These are phyloP conservation scores for Mesoligia furuncula DNA, from an alignment of 2,888 invertebrate genomes.

Conservation along the genomic window DNA sequence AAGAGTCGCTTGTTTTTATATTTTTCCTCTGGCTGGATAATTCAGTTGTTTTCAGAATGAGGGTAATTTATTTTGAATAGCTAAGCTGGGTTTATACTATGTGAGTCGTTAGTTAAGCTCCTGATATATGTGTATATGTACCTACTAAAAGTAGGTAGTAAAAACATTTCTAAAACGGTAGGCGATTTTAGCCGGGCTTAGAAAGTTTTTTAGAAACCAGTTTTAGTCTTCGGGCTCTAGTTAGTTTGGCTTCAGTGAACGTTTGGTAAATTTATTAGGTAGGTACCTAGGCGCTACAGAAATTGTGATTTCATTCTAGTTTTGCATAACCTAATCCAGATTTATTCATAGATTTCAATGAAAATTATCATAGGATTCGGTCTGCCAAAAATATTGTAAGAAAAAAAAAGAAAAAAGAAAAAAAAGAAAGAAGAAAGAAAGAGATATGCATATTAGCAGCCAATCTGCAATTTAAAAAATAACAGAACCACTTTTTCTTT, in stretches of 20 bases:
- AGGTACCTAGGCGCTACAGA: neutral
- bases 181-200: neutral
- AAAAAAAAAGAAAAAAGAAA: too few species aligned
- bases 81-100: slow-evolving; percentile 23
- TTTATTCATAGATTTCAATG: slow-evolving; percentile 42
- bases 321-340: slow-evolving; percentile 37
- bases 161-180: neutral
- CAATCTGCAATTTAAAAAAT: slow-evolving; percentile 87
- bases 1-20: slow-evolving; percentile 67
- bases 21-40: slow-evolving; percentile 56
- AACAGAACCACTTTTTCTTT: slow-evolving; percentile 77
- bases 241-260: neutral
- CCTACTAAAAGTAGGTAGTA: neutral
- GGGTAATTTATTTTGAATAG: slow-evolving; percentile 55
- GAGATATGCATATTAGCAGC: slow-evolving; percentile 85
- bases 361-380: slow-evolving; percentile 1
- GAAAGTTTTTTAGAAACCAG: neutral
- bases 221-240: neutral
- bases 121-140: neutral
- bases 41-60: slow-evolving; percentile 56
- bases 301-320: neutral
- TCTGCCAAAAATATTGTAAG: slow-evolving; percentile 29
- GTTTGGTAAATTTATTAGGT: too few species aligned
- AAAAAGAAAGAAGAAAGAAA: too few species aligned
- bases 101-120: neutral